A percentile compares a stretch with the other conserved stretches of the same genome.
Conservation (phyloP, 2,888 invertebrate species). For the Bellardia pandia region DNA sequence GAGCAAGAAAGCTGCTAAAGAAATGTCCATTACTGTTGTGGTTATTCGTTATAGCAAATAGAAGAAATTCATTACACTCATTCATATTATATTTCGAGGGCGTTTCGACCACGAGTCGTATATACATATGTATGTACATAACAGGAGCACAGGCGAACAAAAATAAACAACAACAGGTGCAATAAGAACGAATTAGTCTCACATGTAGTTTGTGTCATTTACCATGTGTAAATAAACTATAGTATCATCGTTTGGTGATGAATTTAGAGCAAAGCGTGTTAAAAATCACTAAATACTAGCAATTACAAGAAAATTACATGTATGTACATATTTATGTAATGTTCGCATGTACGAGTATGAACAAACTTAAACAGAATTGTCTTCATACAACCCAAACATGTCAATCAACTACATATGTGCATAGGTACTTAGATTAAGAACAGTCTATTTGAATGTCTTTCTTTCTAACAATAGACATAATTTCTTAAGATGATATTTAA, state of each 20-base stretch:
- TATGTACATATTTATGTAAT: slow-evolving; percentile 6
- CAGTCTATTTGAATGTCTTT: not conserved
- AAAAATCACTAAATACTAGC: slow-evolving; percentile 35
- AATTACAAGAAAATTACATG: slow-evolving; percentile 46
- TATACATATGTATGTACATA: not conserved
- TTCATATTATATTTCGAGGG: slow-evolving; percentile 10
- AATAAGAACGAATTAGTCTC: slow-evolving; percentile 13
- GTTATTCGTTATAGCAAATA: not conserved
- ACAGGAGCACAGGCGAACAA: not conserved
- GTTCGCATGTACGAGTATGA: not conserved
- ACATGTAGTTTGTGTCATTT: slow-evolving; percentile 21
- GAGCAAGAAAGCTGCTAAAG: not conserved
- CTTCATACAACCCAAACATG: not conserved
- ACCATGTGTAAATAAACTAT: slow-evolving; percentile 5
- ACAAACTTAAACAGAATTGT: slow-evolving; percentile 13
- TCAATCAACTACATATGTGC: not conserved
- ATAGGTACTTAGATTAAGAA: not conserved
- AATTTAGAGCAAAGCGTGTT: slow-evolving; percentile 32
- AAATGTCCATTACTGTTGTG: not conserved
- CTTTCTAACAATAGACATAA: slow-evolving; percentile 31
- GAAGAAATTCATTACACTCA: not conserved
- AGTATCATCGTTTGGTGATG: slow-evolving; percentile 7
- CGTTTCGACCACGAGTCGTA: not conserved
- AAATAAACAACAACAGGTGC: slow-evolving; percentile 9
- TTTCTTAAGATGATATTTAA: slow-evolving; percentile 11